Base-by-base conservation (phyloP, 2,888 invertebrate genomes). In the Drosophila lutescens region DNA sequence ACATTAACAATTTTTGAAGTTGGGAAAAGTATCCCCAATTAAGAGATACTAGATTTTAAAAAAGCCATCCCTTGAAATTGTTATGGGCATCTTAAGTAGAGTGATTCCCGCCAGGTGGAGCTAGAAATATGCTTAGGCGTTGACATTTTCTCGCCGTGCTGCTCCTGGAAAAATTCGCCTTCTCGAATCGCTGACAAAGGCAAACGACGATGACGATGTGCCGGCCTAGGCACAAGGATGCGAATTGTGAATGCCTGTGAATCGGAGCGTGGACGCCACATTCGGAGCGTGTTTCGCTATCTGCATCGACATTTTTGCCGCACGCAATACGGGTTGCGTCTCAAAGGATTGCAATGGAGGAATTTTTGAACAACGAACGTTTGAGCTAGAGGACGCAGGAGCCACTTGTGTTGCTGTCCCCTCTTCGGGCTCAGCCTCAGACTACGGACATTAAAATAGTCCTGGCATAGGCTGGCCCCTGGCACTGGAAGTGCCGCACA, bases 131-230 rank as follows among this genome's bases (percentile, higher is more conserved):
- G 34, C 3, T 4, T 34, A 34, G 12, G 34, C 3, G 12, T 4
- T 12, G 20, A 9, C 4, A 12, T 15, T 63, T 63, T 63, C 34
- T 59, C 13, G 2, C 26, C 10, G 59, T 63, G 59, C 32, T 46
- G 30, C 57, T 53, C 60, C 43, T 51, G 49, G 34, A 69, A 72
- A 55, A 74, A 76, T 44, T 40, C 47, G 40, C 40, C 36, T 56
- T 38, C 51, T 20, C 44, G 13, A 49, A 67, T 43, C 32, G 56
- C 70, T 80, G 76, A 60, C 77, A 79, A 71, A 65, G 68, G 56
- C 67, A 76, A 57, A 50, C 40, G 46, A 47, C n/a, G 17, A 30
- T 4, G 30, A 6, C 26, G 26, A 6, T 26, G 10, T 26, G 30
- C n/a, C 9, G 44, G 32, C 44, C 47, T 32, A n/a, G 50, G 26